phyloP scores from a whole-genome alignment of 1,140 invertebrate genomes.

The Latrodectus geometricus region DNA sequence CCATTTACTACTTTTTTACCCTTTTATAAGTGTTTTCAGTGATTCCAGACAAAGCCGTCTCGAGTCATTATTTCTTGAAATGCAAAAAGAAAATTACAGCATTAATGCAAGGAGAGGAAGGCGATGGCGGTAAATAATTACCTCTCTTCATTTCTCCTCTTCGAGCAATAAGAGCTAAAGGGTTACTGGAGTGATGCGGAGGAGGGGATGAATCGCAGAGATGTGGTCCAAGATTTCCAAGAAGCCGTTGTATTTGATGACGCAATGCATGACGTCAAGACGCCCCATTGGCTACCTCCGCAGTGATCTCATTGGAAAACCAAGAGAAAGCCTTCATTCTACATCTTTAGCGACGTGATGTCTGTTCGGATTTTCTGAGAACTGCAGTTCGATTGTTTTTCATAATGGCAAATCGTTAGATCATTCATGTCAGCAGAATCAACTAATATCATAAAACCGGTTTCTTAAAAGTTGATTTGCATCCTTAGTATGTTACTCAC shows the following conservation, averaged over 20 bases:
- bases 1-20: no score
- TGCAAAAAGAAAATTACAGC: no score
- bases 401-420: neutral
- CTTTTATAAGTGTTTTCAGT: no score
- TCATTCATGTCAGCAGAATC: neutral
- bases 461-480: neutral
- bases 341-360: neutral
- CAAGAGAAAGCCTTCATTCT: neutral
- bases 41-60: no score
- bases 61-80: no score
- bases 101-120: no score
- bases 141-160: no score
- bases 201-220: neutral
- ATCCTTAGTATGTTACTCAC: no score
- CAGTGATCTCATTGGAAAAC: neutral
- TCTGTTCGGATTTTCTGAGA: neutral
- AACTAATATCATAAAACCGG: neutral
- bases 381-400: neutral
- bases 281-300: neutral
- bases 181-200: neutral
- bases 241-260: neutral
- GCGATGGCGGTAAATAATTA: no score
- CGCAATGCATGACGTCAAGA: neutral
- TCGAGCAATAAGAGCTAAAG: neutral
- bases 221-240: neutral